Percentiles rank a stretch among this genome's conserved stretches.
These are phyloP conservation scores for Bufo bufo DNA, from an alignment of 2,113 vertebrate species.

Conservation along the genomic window DNA sequence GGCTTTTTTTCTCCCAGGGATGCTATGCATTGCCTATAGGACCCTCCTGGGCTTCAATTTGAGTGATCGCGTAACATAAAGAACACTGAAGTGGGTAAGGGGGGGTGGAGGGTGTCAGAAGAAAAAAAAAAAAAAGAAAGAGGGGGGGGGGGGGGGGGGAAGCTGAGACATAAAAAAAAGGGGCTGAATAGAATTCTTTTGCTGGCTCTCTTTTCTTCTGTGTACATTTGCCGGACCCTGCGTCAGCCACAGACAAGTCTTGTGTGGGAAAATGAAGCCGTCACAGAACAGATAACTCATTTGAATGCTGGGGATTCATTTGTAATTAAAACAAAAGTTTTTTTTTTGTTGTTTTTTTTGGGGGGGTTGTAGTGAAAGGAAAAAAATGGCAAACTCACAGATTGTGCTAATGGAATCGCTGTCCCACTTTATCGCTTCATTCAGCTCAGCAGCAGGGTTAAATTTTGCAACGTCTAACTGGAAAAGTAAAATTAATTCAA, in stretches of 20 bases:
- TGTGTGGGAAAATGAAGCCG: slow-evolving; percentile 82
- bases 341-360: slow-evolving; percentile 55
- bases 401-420: background rate
- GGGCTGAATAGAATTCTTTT: slow-evolving; percentile 82
- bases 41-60: slow-evolving; percentile 87
- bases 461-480: background rate
- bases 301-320: slow-evolving; percentile 78
- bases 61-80: slow-evolving; percentile 90
- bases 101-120: slow-evolving; percentile 62
- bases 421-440: background rate
- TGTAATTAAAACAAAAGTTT: slow-evolving; percentile 78
- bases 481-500: background rate
- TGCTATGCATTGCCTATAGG: slow-evolving; percentile 79
- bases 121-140: background rate
- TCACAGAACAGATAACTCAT: slow-evolving; percentile 84
- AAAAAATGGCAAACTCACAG: slow-evolving; percentile 23
- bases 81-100: slow-evolving; percentile 79
- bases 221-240: slow-evolving; percentile 73
- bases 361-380: slow-evolving; percentile 42
- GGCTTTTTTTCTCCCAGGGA: slow-evolving; percentile 86
- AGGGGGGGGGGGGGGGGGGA: slow-evolving; percentile 63
- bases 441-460: background rate
- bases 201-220: slow-evolving; percentile 74
- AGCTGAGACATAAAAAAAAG: slow-evolving; percentile 72
- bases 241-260: slow-evolving; percentile 72